phyloP scores from a whole-genome alignment of 2,888 invertebrate genomes.

The Hyalella azteca region DNA sequence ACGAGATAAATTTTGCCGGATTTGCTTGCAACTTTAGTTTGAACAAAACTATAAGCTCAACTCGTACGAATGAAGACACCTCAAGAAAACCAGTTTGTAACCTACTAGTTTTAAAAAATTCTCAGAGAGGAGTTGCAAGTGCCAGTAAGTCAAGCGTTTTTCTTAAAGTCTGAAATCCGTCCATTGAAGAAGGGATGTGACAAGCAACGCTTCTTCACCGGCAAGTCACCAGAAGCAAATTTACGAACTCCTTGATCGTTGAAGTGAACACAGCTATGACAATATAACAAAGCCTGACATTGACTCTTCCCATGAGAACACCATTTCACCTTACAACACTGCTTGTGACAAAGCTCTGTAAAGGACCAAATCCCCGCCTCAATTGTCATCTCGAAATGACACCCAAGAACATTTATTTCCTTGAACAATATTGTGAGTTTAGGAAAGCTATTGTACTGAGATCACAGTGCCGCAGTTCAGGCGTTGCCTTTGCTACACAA shows the following conservation, averaged over 20 bases:
- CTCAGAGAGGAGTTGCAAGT: too few relatives aligned
- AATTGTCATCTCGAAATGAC: slow-evolving; percentile 11
- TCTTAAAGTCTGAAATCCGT: too few relatives aligned
- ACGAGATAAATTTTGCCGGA: too few relatives aligned
- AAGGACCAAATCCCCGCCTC: slow-evolving; percentile 6
- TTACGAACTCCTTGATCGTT: not conserved
- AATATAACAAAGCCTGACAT: not conserved
- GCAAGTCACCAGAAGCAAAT: not conserved
- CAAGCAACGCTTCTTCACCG: not conserved
- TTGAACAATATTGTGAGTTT: not conserved
- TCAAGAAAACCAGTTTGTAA: too few relatives aligned
- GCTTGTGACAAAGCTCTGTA: not conserved
- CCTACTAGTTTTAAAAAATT: too few relatives aligned
- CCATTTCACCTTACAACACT: not conserved
- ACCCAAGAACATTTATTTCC: not conserved
- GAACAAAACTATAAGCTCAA: too few relatives aligned
- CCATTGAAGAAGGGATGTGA: too few relatives aligned
- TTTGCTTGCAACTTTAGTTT: too few relatives aligned
- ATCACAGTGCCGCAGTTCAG: not conserved
- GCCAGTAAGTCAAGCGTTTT: too few relatives aligned
- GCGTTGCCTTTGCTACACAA: not conserved
- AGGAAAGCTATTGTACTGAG: not conserved
- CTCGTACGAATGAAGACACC: too few relatives aligned
- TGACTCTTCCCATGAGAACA: slow-evolving; percentile 18
- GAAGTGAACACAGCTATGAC: slow-evolving; percentile 26